Evolutionary conservation across 2,113 vertebrate genomes (phyloP), one percentile per base, ranked within the genome.

Genomic region (Pristiophorus japonicus): DNA sequence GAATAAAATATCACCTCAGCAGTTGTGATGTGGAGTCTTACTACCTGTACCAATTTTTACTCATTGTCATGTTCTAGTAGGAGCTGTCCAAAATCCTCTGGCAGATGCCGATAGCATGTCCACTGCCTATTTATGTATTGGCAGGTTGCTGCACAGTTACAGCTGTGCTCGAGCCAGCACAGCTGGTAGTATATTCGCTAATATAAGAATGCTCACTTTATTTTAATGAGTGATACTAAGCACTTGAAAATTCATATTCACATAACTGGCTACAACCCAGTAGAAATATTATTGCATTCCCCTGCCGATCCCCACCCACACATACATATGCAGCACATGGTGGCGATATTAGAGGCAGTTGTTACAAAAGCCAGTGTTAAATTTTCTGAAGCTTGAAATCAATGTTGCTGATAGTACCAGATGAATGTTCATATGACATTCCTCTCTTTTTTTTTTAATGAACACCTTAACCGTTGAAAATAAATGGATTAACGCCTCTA

Each of bases 1-100:
- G 85, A 45, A 88, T 88, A 88, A 88, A 88, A 88, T 88, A 88
- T 88, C 27, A 88, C 45, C 24, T 27, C 47, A 88, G 47, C 47
- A 30, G 45, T 55, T 88, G 85, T 88, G 85, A 27, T 88, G 85
- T 88, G n/a, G 75, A 38, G 14, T 81, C 75, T 42, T 45, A 51
- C 42, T 88, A 88, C 27, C 85, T 55, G 22, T 51, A 51, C 2
- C 47, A 51, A 51, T 88, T 88, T 88, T 88, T 51, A 88, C 47
- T 88, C 55, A 51, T 24, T 88, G 85, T 34, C 12, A 34, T 27
- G 51, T 88, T 59, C 85, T 59, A 30, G 22, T 88, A 55, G 24
- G n/a, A 81, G 12, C 51, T 88, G 85, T 47, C 85, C 75, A 81
- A 81, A 81, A 16, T 11, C 75, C 85, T 30, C 22, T 88, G 85